Conservation (phyloP, 2,113 vertebrate species). For the Strigops habroptila region DNA sequence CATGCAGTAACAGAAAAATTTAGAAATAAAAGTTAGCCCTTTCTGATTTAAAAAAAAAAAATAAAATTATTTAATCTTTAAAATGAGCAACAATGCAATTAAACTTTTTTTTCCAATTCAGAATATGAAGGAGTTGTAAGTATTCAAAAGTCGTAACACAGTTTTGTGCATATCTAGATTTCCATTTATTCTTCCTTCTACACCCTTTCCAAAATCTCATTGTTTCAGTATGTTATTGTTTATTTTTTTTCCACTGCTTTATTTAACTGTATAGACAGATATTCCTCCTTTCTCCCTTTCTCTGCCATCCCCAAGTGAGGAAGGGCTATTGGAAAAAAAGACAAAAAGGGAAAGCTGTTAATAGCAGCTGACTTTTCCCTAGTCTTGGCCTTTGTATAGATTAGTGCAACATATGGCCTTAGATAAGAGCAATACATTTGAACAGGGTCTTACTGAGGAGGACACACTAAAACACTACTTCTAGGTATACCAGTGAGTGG, state of each 20-base stretch:
- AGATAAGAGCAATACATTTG: background rate
- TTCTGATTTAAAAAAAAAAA: background rate
- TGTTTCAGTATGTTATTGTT: background rate
- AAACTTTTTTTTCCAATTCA: background rate
- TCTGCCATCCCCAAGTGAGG: background rate
- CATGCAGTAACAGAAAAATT: background rate
- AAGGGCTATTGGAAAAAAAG: background rate
- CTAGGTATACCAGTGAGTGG: background rate
- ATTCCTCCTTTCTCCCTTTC: background rate
- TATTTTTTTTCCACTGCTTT: background rate
- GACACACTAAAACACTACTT: background rate
- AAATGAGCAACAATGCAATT: background rate
- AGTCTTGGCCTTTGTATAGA: background rate
- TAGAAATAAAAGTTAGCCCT: background rate
- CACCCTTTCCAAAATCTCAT: background rate
- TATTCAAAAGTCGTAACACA: background rate
- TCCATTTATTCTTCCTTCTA: background rate
- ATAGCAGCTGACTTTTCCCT: background rate
- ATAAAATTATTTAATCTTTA: background rate
- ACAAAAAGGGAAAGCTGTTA: background rate
- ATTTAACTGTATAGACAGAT: background rate
- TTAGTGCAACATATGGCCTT: background rate
- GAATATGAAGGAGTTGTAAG: background rate
- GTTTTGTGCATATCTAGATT: background rate
- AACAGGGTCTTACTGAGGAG: background rate